phyloP scores from a whole-genome alignment of 2,888 invertebrate genomes.

The Girardia tigrina region DNA sequence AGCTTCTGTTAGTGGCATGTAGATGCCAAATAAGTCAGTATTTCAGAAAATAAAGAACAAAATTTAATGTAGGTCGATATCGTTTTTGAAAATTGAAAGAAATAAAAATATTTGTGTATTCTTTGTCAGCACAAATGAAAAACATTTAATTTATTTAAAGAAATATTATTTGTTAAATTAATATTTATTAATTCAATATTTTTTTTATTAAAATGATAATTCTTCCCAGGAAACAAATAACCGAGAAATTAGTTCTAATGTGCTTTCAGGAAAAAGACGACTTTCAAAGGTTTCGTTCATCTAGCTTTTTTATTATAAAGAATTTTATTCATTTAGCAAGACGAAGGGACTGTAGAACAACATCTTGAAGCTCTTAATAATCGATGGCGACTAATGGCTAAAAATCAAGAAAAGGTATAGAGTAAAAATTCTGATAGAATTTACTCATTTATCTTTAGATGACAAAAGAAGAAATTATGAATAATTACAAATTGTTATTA shows the following conservation, averaged over 20 bases:
- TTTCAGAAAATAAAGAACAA: no score
- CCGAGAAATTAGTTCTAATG: neutral
- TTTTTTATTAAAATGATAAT: no score
- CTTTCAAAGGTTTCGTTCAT: neutral
- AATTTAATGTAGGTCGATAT: no score
- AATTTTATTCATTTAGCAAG: neutral
- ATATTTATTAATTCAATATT: no score
- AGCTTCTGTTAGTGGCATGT: no score
- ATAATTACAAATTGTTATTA: conserved; percentile 30
- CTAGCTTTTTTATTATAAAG: neutral
- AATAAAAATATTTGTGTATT: no score
- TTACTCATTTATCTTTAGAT: conserved; percentile 21
- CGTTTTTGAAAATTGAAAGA: no score
- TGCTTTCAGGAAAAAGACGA: neutral
- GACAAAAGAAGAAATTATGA: conserved; percentile 34
- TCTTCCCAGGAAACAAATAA: neutral
- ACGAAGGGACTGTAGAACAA: conserved; percentile 4
- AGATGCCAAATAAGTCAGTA: no score
- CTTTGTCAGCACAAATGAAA: no score
- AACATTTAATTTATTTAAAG: no score
- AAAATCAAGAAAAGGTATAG: conserved; percentile 6
- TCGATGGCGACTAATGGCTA: conserved; percentile 3
- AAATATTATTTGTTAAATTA: no score
- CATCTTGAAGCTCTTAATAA: conserved; percentile 5
- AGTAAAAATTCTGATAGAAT: neutral